Evolutionary conservation across 1,140 invertebrate genomes (phyloP), one percentile per base, ranked within the genome.

Genomic region (Platyura marginata): DNA sequence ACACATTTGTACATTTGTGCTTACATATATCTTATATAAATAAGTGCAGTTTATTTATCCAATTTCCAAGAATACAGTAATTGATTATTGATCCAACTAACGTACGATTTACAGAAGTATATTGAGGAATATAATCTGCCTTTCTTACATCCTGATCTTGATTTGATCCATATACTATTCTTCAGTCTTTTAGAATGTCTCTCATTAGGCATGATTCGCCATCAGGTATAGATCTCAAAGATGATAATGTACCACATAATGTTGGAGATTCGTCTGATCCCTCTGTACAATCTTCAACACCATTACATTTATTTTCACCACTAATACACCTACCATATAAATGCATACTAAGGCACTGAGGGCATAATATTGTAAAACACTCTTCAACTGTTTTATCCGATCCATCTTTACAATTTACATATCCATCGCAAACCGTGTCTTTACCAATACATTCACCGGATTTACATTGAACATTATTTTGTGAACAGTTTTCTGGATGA

Each of bases 381-480:
- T 19, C 10, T 2, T 37, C 42, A 2, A n/a, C 21, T 3, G 42
- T 43, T 37, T 43, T 34, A 43, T 43, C 42, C 3, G 13, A 16
- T 3, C 33, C 16, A 36, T 43, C 42, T 21, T 6, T 21, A 19
- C 40, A 41, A 19, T 41, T 8, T 6, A 4, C 16, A 3, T 13
- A 23, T 23, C 42, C 42, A 51, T 61, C 55, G 42, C 58, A 61
- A 23, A 39, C 21, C 3, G 21, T 10, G 13, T 44, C 43, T 18
- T 25, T 13, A 2, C 36, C 18, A 22, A 44, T 44, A 15, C 43
- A 44, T 21, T 36, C 22, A 3, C 36, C 36, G 13, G 6, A 8
- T 19, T 19, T 18, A 18, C 43, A 44, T 44, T 39, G 21, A 25
- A 41, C 21, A n/a, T 41, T 11, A 13, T 25, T 18, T 3, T 10